Evolutionary conservation across 1,140 invertebrate genomes (phyloP).

Genomic region (Rhopalosiphum maidis): DNA sequence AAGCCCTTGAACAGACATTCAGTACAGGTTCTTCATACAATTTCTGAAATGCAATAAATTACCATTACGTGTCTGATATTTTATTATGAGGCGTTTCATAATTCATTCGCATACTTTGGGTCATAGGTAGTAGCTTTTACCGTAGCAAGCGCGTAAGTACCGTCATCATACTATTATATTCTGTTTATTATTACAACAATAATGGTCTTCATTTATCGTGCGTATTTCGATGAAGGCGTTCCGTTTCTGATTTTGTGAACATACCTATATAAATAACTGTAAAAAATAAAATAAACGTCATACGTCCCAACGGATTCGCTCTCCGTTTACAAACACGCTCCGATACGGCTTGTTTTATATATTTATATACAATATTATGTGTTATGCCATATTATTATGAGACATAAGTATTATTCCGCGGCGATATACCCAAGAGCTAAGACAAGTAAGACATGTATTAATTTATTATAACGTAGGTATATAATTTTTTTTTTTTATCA

Average conservation of each 20-base stretch:
- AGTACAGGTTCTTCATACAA: not conserved
- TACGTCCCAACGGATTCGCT: too few species aligned
- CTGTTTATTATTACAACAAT: not conserved
- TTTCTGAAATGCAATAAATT: not conserved
- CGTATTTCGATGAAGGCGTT: not conserved
- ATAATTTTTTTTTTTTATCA: too few species aligned
- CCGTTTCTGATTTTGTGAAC: not conserved
- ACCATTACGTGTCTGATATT: too few species aligned
- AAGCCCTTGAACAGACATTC: too few species aligned
- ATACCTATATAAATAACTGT: not conserved
- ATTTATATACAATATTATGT: not conserved
- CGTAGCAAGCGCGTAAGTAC: not conserved
- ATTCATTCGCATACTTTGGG: not conserved
- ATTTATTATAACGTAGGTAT: too few species aligned
- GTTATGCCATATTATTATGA: too few species aligned
- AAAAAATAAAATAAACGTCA: not conserved
- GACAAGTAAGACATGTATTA: too few species aligned
- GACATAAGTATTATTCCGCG: too few species aligned
- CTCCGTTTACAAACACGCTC: too few species aligned
- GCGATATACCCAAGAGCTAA: too few species aligned
- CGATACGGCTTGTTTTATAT: not conserved
- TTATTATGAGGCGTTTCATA: too few species aligned
- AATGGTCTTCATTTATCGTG: not conserved
- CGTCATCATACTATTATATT: not conserved
- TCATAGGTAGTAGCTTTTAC: not conserved